These are phyloP conservation scores for Pseudocheirus occidentalis DNA, from an alignment of 2,797 vertebrate genomes.

Conservation along the genomic window DNA sequence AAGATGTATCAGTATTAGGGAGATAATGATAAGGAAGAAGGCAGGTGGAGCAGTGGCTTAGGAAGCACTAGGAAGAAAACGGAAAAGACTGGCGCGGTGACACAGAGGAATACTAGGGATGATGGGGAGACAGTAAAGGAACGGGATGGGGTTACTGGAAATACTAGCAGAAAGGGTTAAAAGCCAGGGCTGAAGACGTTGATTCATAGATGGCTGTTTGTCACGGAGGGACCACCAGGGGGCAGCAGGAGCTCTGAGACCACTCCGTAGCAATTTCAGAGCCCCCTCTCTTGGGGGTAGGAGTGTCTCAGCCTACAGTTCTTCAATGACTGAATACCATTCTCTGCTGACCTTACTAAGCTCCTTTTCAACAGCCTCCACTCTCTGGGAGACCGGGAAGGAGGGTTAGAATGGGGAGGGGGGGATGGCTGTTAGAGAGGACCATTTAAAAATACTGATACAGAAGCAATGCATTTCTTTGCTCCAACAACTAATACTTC, in stretches of 20 bases:
- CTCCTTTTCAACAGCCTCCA: conserved; percentile 10
- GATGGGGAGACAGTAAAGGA: not conserved
- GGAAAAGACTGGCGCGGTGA: not conserved
- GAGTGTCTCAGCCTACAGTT: not conserved
- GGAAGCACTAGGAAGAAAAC: conserved; percentile 67
- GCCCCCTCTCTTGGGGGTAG: not conserved
- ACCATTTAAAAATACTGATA: not conserved
- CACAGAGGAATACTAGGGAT: not conserved
- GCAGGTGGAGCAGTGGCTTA: not conserved
- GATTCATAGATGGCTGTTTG: not conserved
- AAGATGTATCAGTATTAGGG: not conserved
- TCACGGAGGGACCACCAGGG: not conserved
- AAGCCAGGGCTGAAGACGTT: too few species aligned
- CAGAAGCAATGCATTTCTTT: not conserved
- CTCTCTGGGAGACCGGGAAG: not conserved
- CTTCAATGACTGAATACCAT: not conserved
- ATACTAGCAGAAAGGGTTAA: not conserved
- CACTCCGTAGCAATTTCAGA: not conserved
- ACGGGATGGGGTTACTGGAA: not conserved
- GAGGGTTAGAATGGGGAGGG: not conserved
- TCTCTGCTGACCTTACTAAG: not conserved
- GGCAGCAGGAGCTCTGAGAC: not conserved
- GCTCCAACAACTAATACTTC: not conserved
- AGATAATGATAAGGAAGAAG: not conserved
- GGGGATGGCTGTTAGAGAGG: not conserved